A percentile compares a stretch with the other conserved stretches of the same genome.
Conservation (phyloP, 2,113 vertebrate species). For the Baryphthengus martii region DNA sequence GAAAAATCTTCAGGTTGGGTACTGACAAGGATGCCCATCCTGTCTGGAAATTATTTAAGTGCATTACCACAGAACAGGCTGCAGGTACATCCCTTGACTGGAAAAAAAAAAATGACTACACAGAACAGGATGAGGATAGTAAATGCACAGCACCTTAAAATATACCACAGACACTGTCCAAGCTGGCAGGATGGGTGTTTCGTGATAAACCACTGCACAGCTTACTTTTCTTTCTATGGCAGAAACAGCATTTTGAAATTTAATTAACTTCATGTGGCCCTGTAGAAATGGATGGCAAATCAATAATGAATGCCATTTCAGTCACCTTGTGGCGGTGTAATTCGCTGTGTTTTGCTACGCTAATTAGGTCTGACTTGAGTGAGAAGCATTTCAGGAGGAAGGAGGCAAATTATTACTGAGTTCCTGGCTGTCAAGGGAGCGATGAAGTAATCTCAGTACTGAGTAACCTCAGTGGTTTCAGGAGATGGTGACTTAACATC, state of each 20-base stretch:
- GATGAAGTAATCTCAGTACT: background rate
- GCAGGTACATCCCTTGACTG: background rate
- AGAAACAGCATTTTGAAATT: background rate
- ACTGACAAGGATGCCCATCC: background rate
- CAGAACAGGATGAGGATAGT: background rate
- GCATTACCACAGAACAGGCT: background rate
- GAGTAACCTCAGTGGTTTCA: background rate
- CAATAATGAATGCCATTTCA: constrained; percentile 52
- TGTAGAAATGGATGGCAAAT: constrained; percentile 49
- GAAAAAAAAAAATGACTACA: background rate
- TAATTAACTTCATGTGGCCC: constrained; percentile 60
- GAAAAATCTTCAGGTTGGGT: background rate
- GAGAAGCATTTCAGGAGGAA: constrained; percentile 27
- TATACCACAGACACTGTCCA: background rate
- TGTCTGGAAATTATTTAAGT: background rate
- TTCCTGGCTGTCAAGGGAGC: background rate
- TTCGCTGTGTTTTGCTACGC: constrained; percentile 46
- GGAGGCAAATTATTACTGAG: constrained; percentile 4
- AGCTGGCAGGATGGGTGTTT: background rate
- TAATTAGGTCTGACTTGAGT: constrained; percentile 39
- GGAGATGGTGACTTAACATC: background rate
- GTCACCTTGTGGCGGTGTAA: constrained; percentile 55
- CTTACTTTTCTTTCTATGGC: background rate
- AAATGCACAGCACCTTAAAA: background rate
- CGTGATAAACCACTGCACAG: background rate